Evolutionary conservation across 1,140 invertebrate species (phyloP).

Genomic region (Aplysia californica): DNA sequence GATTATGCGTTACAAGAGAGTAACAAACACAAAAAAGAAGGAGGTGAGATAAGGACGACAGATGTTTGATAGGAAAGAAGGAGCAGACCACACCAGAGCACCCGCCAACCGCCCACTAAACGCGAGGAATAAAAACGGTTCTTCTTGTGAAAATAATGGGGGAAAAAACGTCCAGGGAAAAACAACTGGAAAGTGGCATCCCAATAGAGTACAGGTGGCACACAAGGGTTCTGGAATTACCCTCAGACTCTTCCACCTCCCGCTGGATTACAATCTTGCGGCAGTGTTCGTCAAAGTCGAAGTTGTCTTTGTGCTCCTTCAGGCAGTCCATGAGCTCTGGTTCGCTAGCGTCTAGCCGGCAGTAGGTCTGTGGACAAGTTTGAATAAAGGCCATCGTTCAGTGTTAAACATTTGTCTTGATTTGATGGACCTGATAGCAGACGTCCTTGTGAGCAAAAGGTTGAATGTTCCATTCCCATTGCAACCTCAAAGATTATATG

Average conservation of each 20-base stretch:
- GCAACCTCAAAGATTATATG: background rate
- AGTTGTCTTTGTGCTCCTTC: constrained; percentile 81
- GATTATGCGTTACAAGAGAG: too few relatives aligned
- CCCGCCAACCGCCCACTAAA: too few relatives aligned
- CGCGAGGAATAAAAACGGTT: background rate
- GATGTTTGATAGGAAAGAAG: background rate
- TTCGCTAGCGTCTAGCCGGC: constrained; percentile 48
- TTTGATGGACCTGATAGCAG: background rate
- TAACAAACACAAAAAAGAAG: too few relatives aligned
- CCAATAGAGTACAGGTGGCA: too few relatives aligned
- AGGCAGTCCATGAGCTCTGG: constrained; percentile 69
- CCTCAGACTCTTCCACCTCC: constrained; percentile 87
- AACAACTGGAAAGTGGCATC: too few relatives aligned
- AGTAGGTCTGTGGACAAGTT: constrained; percentile 57
- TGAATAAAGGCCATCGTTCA: background rate
- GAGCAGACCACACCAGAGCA: too few relatives aligned
- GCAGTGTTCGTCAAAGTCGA: constrained; percentile 87
- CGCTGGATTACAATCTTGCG: constrained; percentile 86
- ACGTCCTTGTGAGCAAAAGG: background rate
- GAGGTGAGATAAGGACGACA: background rate
- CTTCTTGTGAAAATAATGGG: background rate
- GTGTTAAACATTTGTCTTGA: background rate
- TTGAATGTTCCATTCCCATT: background rate
- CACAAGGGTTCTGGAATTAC: constrained; percentile 32
- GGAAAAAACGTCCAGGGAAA: background rate